A percentile compares a stretch with the other conserved stretches of the same genome.
Evolutionary conservation across 2,888 invertebrate genomes (phyloP).

Genomic region (Plebejus melissa): DNA sequence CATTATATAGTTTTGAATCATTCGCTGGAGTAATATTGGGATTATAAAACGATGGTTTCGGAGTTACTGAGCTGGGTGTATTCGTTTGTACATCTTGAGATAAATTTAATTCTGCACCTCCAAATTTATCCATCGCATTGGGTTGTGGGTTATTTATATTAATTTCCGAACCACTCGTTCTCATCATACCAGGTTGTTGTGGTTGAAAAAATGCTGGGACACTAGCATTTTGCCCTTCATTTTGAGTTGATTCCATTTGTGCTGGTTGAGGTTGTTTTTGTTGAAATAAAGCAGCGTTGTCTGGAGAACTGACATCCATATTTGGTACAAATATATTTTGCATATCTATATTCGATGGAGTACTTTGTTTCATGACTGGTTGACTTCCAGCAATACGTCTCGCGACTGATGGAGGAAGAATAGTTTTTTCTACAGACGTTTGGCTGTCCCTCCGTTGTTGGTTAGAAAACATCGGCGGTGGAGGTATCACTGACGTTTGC

Average conservation of each 20-base stretch:
- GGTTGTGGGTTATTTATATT: neutral
- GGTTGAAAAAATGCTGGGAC: neutral
- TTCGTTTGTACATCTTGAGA: neutral
- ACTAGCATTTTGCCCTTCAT: neutral
- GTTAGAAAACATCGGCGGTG: slow-evolving; percentile 68
- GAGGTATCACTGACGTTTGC: slow-evolving; percentile 51
- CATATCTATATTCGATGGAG: slow-evolving; percentile 36
- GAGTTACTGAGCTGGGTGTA: neutral
- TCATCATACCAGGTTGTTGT: neutral
- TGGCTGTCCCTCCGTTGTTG: slow-evolving; percentile 45
- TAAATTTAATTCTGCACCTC: neutral
- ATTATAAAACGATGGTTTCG: slow-evolving; percentile 41
- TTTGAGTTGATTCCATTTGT: neutral
- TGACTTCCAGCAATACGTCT: slow-evolving; percentile 60
- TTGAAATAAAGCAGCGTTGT: neutral
- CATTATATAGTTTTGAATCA: neutral
- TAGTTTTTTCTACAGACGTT: slow-evolving; percentile 46
- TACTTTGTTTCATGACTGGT: slow-evolving; percentile 53
- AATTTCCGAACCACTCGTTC: neutral
- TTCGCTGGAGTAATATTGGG: slow-evolving; percentile 29
- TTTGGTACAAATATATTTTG: slow-evolving; percentile 55
- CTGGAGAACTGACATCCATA: neutral
- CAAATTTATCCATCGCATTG: neutral
- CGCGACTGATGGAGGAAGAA: slow-evolving; percentile 68
- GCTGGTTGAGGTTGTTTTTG: neutral